A percentile compares a stretch with the other conserved stretches of the same genome.
Evolutionary conservation across 2,888 invertebrate genomes (phyloP).

Genomic region (Adelognathus sp.): DNA sequence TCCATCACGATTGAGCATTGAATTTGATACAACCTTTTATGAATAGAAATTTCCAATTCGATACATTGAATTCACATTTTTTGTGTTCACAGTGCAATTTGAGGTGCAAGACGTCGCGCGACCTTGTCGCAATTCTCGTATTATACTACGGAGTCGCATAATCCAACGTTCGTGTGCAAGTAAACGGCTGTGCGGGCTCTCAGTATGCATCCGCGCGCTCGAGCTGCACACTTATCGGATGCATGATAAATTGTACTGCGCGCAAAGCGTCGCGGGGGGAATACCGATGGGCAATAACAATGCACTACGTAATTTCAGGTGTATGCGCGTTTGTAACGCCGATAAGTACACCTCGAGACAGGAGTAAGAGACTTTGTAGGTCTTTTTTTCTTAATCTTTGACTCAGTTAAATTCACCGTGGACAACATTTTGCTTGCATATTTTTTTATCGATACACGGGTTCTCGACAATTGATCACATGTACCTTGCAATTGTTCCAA

Average conservation of each 20-base stretch:
- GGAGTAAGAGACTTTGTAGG: background rate
- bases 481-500: too few species aligned
- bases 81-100: background rate
- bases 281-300: conserved; percentile 3
- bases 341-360: background rate
- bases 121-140: conserved; percentile 40
- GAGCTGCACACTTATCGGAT: conserved; percentile 37
- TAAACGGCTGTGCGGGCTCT: background rate
- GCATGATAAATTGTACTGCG: conserved; percentile 29
- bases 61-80: background rate
- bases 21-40: background rate
- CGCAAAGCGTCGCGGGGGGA: background rate
- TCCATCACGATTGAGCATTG: background rate
- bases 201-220: conserved; percentile 21
- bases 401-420: background rate
- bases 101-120: conserved; percentile 17
- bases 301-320: background rate
- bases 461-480: too few species aligned
- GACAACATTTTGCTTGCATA: too few species aligned
- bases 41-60: background rate
- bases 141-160: conserved; percentile 31
- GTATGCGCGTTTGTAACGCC: background rate
- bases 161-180: background rate
- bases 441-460: too few species aligned
- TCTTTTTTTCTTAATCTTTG: background rate